Conservation (phyloP, 2,113 vertebrate species). For the Dinomys branickii region DNA sequence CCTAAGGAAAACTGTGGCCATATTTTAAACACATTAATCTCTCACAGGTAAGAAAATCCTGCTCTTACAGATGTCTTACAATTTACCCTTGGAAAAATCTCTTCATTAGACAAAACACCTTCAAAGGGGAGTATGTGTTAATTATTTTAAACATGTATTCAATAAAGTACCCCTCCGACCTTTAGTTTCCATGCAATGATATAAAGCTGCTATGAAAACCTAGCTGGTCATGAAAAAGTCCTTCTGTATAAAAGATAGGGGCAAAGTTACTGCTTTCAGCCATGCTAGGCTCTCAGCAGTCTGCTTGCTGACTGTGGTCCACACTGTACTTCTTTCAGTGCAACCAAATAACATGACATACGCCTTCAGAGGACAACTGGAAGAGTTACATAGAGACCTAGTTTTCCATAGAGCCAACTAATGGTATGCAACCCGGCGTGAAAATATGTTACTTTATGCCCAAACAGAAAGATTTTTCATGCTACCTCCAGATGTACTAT, state of each 20-base stretch:
- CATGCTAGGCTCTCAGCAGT: neutral
- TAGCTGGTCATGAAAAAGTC: neutral
- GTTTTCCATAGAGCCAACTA: neutral
- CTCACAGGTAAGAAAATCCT: neutral
- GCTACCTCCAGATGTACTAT: neutral
- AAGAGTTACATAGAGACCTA: neutral
- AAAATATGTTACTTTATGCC: neutral
- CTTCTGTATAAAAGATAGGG: neutral
- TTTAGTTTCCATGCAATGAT: neutral
- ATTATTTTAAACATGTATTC: neutral
- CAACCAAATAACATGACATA: neutral
- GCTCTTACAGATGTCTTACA: neutral
- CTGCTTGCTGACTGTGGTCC: neutral
- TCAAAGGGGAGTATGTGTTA: neutral
- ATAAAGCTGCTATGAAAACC: slow-evolving; percentile 4
- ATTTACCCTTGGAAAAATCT: neutral
- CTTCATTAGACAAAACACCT: neutral
- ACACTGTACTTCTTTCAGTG: neutral
- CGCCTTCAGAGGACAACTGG: neutral
- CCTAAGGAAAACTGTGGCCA: neutral
- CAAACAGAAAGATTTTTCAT: neutral
- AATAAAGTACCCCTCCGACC: neutral
- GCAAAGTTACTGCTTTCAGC: neutral
- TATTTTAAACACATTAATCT: neutral
- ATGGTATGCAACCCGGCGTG: neutral